These are phyloP conservation scores for Enteromius paludinosus DNA, from an alignment of 2,797 vertebrate genomes.

Conservation along the genomic window DNA sequence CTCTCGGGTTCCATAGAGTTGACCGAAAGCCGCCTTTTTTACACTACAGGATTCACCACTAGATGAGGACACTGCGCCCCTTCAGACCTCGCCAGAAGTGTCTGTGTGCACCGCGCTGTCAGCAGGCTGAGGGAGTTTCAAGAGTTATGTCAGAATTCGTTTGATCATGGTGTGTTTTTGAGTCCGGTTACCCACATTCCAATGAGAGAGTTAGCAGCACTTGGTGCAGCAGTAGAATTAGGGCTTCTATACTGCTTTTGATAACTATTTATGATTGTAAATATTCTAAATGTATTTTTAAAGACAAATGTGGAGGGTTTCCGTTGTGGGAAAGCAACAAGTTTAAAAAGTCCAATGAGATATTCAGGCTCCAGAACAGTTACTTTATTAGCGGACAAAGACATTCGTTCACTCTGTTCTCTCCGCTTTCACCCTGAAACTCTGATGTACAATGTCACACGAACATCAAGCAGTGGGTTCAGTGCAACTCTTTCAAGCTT, in stretches of 20 bases:
- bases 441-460: not conserved
- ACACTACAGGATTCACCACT: conserved; percentile 55
- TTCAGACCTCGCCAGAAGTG: conserved; percentile 27
- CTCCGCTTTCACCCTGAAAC: not conserved
- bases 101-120: conserved; percentile 32
- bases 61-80: conserved; percentile 38
- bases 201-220: conserved; percentile 53
- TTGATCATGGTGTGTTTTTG: conserved; percentile 35
- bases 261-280: conserved; percentile 64
- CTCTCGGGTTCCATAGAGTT: conserved; percentile 10
- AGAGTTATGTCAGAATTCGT: conserved; percentile 8
- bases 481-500: conserved; percentile 27
- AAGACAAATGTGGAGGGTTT: conserved; percentile 20
- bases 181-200: conserved; percentile 55
- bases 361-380: not conserved
- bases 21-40: conserved; percentile 31
- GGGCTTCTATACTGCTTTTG: conserved; percentile 57
- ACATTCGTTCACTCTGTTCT: conserved; percentile 5
- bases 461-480: conserved; percentile 1
- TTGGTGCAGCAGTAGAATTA: conserved; percentile 58
- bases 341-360: conserved; percentile 9
- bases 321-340: not conserved
- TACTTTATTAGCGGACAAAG: not conserved
- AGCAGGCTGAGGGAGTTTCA: not conserved
- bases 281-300: conserved; percentile 57